phyloP scores from a whole-genome alignment of 2,888 invertebrate species.

The Thereva unica region DNA sequence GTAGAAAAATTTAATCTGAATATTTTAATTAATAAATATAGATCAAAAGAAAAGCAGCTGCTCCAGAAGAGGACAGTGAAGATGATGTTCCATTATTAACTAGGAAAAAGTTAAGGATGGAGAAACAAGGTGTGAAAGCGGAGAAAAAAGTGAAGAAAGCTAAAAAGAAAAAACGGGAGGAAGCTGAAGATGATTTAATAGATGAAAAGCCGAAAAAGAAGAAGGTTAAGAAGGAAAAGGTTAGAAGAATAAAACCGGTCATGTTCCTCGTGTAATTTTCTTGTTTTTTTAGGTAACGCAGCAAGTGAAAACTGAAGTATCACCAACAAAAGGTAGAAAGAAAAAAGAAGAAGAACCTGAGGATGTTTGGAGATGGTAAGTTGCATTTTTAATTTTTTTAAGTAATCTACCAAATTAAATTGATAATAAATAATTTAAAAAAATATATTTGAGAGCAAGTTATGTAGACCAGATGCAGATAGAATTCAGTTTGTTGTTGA shows the following conservation, averaged over 20 bases:
- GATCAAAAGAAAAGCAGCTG: constrained; percentile 50
- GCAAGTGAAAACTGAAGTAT: constrained; percentile 37
- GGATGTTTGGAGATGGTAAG: constrained; percentile 92
- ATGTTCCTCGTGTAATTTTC: constrained; percentile 46
- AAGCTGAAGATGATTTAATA: constrained; percentile 63
- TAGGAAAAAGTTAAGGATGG: constrained; percentile 69
- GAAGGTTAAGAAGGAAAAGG: constrained; percentile 55
- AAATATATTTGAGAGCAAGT: too few species aligned
- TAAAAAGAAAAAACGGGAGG: constrained; percentile 63
- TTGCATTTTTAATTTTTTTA: constrained; percentile 35
- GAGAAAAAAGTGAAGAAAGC: constrained; percentile 60
- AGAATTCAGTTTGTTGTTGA: too few species aligned
- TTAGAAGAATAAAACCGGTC: background rate
- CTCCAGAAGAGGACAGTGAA: constrained; percentile 62
- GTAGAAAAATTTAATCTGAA: background rate
- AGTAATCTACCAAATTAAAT: too few species aligned
- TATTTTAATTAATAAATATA: background rate
- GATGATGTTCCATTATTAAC: constrained; percentile 71
- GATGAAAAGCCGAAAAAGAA: constrained; percentile 65
- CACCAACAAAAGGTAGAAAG: constrained; percentile 64
- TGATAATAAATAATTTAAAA: too few species aligned
- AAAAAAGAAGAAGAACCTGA: constrained; percentile 80
- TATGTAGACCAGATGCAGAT: too few species aligned
- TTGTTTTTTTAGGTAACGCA: constrained; percentile 44
- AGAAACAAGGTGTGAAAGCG: constrained; percentile 52